Percentiles rank a stretch among this genome's conserved stretches.
These are phyloP conservation scores for Mesocentrotus franciscanus DNA, from an alignment of 53 echinoderm and acorn worm genomes.

Conservation along the genomic window DNA sequence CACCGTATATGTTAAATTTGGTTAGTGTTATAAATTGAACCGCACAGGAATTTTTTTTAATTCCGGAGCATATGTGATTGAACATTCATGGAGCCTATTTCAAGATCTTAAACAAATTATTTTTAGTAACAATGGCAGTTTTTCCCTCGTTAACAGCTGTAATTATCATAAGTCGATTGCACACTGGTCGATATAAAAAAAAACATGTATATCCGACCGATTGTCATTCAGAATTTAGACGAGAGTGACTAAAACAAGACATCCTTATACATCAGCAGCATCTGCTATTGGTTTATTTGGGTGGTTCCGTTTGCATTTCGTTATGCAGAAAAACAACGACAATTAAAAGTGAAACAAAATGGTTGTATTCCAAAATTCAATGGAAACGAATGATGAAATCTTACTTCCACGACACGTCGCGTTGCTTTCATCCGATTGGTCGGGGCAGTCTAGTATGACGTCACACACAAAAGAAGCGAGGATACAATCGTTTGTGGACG, in stretches of 20 bases:
- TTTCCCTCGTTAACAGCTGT: too few relatives aligned
- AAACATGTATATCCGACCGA: too few relatives aligned
- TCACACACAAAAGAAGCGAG: conserved; percentile 56
- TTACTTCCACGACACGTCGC: conserved; percentile 52
- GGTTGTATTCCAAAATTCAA: neutral
- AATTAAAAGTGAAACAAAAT: neutral
- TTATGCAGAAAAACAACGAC: neutral
- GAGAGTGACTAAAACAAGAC: too few relatives aligned
- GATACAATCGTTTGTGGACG: conserved; percentile 51
- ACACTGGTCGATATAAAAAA: neutral
- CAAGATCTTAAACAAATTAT: too few relatives aligned
- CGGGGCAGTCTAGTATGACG: conserved; percentile 56
- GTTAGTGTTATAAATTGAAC: too few relatives aligned
- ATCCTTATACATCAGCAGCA: too few relatives aligned
- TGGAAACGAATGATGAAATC: neutral
- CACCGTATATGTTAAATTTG: too few relatives aligned
- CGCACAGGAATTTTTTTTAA: too few relatives aligned
- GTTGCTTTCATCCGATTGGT: conserved; percentile 62
- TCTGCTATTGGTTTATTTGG: neutral
- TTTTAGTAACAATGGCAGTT: too few relatives aligned
- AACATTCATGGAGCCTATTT: neutral
- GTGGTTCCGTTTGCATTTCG: neutral
- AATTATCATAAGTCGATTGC: too few relatives aligned
- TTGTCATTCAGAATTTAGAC: too few relatives aligned
- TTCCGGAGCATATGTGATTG: neutral